Base-by-base conservation (phyloP, 2,888 invertebrate species). In the Rhingia rostrata region DNA sequence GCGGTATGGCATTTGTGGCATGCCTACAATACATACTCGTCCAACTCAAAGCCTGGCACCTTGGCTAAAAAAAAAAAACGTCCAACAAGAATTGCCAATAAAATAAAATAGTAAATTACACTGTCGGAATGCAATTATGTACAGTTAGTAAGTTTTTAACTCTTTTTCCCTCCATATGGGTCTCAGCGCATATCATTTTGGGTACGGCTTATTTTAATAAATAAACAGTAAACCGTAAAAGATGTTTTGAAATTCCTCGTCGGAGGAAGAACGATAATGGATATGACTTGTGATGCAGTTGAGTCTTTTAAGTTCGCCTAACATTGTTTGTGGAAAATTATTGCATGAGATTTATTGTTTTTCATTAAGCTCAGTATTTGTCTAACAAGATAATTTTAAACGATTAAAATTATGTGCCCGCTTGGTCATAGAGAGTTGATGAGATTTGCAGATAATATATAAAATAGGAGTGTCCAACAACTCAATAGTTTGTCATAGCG, bases 71-170 rank as follows among this genome's bases (percentile, higher is more conserved):
- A 61, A 54, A 45, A 53, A 54, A 51, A 61, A 32, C 39, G 14
- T 30, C 45, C 39, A 70, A 45, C 37, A 39, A 47, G 41, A 49
- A 60, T 54, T 60, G 61, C 60, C 49, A 67, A 63, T 83, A 78
- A 83, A 67, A 61, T 66, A 78, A 78, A n/a, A 83, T 78, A 49
- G 49, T 73, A 83, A 78, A 78, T 67, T 78, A 73, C 78, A 9
- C 67, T 78, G 45, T 67, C 47, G 66, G 77, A 78, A 73, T 83
- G 82, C 72, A 73, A 83, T 78, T 78, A 78, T 73, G 66, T 83
- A 73, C 82, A 78, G 78, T 73, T 63, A 75, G 58, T 54, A 64
- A 61, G 47, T 41, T 58, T 73, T 58, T 49, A 37, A 35, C 49
- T 43, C n/a, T 12, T 63, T 51, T 70, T 58, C 51, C 14, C 22